These are phyloP conservation scores for Acromyrmex charruanus DNA, from an alignment of 1,140 invertebrate genomes.

Conservation along the genomic window DNA sequence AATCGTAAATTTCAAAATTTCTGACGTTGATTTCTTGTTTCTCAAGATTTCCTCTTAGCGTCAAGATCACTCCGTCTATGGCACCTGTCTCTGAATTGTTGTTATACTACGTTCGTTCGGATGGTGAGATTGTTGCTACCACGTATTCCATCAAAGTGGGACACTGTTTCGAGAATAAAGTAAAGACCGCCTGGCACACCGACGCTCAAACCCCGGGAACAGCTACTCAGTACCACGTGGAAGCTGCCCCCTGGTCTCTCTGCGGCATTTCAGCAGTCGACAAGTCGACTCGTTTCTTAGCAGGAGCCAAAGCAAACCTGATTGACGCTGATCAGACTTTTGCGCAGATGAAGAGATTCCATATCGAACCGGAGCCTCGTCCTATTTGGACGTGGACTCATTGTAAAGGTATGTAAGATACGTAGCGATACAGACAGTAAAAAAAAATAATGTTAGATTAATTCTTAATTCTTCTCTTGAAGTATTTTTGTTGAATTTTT, in stretches of 20 bases:
- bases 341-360: conserved; percentile 81
- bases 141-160: conserved; percentile 86
- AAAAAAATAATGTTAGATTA: neutral
- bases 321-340: conserved; percentile 81
- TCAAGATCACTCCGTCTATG: conserved; percentile 90
- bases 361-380: conserved; percentile 76
- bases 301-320: conserved; percentile 77
- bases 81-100: conserved; percentile 91
- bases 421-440: no score
- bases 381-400: conserved; percentile 78
- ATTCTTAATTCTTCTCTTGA: neutral
- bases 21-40: neutral
- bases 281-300: conserved; percentile 87
- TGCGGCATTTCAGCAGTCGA: conserved; percentile 89
- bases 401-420: conserved; percentile 78
- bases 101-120: conserved; percentile 92
- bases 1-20: neutral
- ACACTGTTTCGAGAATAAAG: conserved; percentile 88
- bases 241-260: conserved; percentile 87
- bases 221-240: conserved; percentile 85
- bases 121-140: conserved; percentile 90
- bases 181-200: conserved; percentile 85
- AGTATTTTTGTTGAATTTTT: neutral
- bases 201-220: conserved; percentile 86
- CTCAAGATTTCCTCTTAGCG: conserved; percentile 82